Evolutionary conservation across 2,797 vertebrate genomes (phyloP).

Genomic region (Myoxocephalus aenaeus): DNA sequence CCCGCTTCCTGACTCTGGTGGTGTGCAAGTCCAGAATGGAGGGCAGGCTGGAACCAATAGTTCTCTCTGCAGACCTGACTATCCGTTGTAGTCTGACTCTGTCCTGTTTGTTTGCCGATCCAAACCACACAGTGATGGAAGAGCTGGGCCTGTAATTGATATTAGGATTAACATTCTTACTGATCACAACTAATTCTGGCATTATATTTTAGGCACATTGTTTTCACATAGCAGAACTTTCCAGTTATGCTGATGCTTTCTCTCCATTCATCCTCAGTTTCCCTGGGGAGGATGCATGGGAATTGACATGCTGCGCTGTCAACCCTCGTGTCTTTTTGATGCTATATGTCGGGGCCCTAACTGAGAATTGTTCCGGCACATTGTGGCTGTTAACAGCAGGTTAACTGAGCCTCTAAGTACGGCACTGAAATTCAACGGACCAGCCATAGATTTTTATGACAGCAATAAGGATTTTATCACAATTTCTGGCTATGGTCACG

Average conservation of each 20-base stretch:
- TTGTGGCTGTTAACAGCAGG: neutral
- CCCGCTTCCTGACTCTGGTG: too few relatives aligned
- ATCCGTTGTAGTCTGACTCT: too few relatives aligned
- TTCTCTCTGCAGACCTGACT: too few relatives aligned
- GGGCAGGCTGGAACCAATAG: too few relatives aligned
- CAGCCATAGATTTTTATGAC: slow-evolving; percentile 2
- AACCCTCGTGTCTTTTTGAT: neutral
- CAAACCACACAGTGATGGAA: too few relatives aligned
- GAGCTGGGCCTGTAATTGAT: neutral
- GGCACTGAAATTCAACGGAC: neutral
- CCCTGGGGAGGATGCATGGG: too few relatives aligned
- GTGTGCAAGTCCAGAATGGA: too few relatives aligned
- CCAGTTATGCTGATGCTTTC: neutral
- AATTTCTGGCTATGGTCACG: neutral
- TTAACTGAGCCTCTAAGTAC: slow-evolving; percentile 6
- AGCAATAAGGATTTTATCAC: slow-evolving; percentile 6
- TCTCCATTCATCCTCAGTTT: neutral
- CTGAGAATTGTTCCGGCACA: neutral
- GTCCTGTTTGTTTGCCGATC: too few relatives aligned
- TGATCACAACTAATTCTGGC: neutral
- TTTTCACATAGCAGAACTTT: neutral
- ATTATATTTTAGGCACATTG: neutral
- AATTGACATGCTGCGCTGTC: neutral
- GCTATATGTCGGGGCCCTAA: neutral
- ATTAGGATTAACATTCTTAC: neutral